These are phyloP conservation scores for Dasypolia templi DNA, from an alignment of 2,888 invertebrate genomes.

Conservation along the genomic window DNA sequence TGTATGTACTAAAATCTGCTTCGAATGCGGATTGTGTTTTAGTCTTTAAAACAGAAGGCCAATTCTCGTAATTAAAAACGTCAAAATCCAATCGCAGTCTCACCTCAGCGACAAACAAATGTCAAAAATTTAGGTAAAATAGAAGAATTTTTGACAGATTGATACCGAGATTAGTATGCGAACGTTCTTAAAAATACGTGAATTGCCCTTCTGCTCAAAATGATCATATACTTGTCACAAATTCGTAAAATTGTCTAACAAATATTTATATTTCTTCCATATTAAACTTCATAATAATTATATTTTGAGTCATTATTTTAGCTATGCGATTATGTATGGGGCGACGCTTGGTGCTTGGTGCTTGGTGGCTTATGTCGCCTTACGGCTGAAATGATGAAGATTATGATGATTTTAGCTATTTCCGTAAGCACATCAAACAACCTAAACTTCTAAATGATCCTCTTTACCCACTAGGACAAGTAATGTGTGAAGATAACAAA, in stretches of 20 bases:
- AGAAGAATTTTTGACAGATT: no score
- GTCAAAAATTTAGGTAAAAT: no score
- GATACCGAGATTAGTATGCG: no score
- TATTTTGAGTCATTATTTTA: background rate
- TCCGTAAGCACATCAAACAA: background rate
- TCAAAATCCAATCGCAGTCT: no score
- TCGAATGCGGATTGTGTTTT: background rate
- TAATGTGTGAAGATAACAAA: constrained; percentile 41
- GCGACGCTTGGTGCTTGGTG: background rate
- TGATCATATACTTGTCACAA: no score
- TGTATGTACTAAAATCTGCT: background rate
- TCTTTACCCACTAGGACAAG: background rate
- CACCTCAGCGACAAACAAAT: no score
- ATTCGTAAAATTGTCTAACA: background rate
- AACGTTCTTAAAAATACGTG: no score
- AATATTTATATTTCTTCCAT: background rate
- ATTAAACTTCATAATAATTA: background rate
- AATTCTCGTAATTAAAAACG: no score
- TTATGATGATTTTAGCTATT: background rate
- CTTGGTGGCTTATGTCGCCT: background rate
- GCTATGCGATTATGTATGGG: background rate
- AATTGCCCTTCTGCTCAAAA: no score
- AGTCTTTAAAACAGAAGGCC: no score
- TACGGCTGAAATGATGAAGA: background rate
- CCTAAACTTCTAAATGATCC: background rate